Conservation (phyloP, 1,140 invertebrate species). For the Centruroides vittatus region DNA sequence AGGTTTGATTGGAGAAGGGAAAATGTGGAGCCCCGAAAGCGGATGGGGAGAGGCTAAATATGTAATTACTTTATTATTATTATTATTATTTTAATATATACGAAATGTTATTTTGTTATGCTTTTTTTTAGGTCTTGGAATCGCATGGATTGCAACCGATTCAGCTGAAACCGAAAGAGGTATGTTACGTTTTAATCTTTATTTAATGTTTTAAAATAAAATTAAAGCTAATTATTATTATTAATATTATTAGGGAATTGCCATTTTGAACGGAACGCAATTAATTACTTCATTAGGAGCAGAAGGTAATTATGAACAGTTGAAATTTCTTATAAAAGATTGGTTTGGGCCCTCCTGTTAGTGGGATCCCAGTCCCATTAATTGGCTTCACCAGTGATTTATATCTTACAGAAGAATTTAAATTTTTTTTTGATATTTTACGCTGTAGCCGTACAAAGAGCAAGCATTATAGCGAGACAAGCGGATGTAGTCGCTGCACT, state of each 20-base stretch:
- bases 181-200: conserved; percentile 11
- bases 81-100: not conserved
- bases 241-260: conserved; percentile 37
- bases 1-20: conserved; percentile 56
- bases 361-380: no score
- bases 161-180: conserved; percentile 47
- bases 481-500: conserved; percentile 57
- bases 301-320: conserved; percentile 32
- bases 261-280: conserved; percentile 60
- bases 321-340: not conserved
- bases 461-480: conserved; percentile 43
- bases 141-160: conserved; percentile 43
- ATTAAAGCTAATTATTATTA: not conserved
- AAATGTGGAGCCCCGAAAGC: conserved; percentile 57
- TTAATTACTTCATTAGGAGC: conserved; percentile 53
- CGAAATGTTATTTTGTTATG: not conserved
- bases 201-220: not conserved
- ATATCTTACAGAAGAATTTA: no score
- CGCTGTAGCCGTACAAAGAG: conserved; percentile 42
- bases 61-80: conserved; percentile 29
- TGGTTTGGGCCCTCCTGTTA: no score
- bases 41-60: conserved; percentile 54
- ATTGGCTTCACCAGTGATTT: no score
- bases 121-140: conserved; percentile 39
- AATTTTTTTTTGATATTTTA: not conserved